These are phyloP conservation scores for Crocodylus rhombifer DNA, from an alignment of 2,797 vertebrate genomes.

Conservation along the genomic window DNA sequence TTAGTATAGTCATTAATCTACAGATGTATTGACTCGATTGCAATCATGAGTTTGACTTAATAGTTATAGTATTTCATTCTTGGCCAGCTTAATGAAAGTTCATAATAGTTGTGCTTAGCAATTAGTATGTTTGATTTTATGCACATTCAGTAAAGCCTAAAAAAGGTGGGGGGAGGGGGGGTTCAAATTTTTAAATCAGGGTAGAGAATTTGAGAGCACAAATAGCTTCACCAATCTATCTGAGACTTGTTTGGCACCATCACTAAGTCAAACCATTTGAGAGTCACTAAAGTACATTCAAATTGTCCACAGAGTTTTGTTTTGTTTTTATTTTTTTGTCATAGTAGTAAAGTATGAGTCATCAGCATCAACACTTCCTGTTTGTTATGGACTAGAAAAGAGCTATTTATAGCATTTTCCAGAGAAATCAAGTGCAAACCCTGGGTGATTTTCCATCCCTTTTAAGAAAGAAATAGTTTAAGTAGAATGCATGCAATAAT, in stretches of 20 bases:
- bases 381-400: background rate
- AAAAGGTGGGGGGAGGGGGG: too few species aligned
- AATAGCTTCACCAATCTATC: background rate
- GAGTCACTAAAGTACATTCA: background rate
- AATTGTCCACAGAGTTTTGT: background rate
- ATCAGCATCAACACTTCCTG: background rate
- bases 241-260: background rate
- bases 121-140: background rate
- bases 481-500: background rate
- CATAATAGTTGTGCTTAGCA: background rate
- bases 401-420: background rate
- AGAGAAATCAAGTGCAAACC: background rate
- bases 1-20: background rate
- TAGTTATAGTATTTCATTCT: background rate
- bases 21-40: background rate
- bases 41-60: background rate
- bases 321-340: background rate
- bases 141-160: too few species aligned
- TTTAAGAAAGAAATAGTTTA: background rate
- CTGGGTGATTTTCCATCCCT: background rate
- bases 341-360: background rate
- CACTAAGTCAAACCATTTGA: background rate
- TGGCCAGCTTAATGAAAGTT: background rate
- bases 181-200: too few species aligned
- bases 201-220: too few species aligned